Base-by-base conservation (phyloP, 35 echinoderm and acorn worm species). In the Eucidaris tribuloides region DNA sequence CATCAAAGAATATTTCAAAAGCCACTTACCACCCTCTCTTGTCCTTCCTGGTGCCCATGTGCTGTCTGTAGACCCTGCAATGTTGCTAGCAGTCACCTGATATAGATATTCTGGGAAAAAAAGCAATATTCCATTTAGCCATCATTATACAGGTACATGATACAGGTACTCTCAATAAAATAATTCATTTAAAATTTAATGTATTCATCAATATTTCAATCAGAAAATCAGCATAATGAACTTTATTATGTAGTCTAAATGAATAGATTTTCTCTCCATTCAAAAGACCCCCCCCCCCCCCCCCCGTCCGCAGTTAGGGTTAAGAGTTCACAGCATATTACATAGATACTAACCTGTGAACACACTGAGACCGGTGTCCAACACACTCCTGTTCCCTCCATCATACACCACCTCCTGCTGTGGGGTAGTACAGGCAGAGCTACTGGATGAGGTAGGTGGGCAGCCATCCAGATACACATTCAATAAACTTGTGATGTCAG, bases 401-500 rank as follows among this genome's bases (percentile, higher is more conserved):
- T 57, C 30, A 46, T 96, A 96, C 11, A 88, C 74, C 2, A 37
- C 27, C 11, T 45, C 64, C 11, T 46, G 71, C 19, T 30, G 34
- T 22, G 84, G 71, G 39, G 46, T 74, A 6, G 62, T 55, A 24
- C 93, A 96, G 11, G 76, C 9, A 40, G 20, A 29, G 20, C 33
- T 34, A 17, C 49, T 58, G 57, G 49, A 31, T 3, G 65, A 54
- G n/a, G 42, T 64, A 5, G 92, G 70, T 32, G 91, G 93, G 50
- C 93, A 96, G 3, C 93, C 93, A 88, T 96, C 93, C 7, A 96
- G 29, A 49, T 91, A 88, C 15, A 96, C 89, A 85, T 96, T 96
- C 4, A 52, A 28, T 0, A 91, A 56, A 14, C 45, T 24, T 13
- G 13, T 62, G 23, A 59, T 66, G 46, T 83, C 65, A 46, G 29